Evolutionary conservation across 2,888 invertebrate species (phyloP).

Genomic region (Ganaspis brasiliensis): DNA sequence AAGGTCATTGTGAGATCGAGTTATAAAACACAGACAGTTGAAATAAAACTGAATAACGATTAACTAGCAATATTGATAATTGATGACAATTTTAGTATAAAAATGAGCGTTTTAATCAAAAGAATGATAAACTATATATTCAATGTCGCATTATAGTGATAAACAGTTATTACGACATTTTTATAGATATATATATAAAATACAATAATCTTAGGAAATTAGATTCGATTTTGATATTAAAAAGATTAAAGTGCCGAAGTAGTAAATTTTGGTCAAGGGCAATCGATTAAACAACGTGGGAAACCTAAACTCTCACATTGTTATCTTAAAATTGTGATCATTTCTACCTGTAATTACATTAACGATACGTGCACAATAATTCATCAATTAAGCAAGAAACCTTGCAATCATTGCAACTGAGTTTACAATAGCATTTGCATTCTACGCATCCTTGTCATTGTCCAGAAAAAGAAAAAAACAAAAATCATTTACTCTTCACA

Average conservation of each 20-base stretch:
- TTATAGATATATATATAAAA: no score
- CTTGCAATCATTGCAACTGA: background rate
- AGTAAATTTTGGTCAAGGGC: slow-evolving; percentile 26
- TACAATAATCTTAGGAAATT: no score
- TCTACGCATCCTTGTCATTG: background rate
- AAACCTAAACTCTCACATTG: slow-evolving; percentile 25
- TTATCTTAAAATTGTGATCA: slow-evolving; percentile 21
- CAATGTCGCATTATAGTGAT: background rate
- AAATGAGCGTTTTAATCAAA: background rate
- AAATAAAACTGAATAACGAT: background rate
- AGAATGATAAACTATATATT: background rate
- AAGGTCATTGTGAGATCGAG: no score
- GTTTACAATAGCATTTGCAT: background rate
- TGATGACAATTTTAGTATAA: background rate
- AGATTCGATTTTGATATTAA: background rate
- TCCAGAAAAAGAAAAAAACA: background rate
- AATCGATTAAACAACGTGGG: slow-evolving; percentile 40
- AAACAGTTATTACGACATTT: no score
- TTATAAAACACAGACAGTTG: no score
- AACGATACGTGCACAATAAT: background rate
- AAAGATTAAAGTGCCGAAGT: slow-evolving; percentile 10
- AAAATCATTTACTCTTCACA: background rate
- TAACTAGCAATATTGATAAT: background rate
- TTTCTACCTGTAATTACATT: background rate
- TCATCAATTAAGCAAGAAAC: slow-evolving; percentile 21